Evolutionary conservation across 2,888 invertebrate species (phyloP).

Genomic region (Drosophila atroscutellata): DNA sequence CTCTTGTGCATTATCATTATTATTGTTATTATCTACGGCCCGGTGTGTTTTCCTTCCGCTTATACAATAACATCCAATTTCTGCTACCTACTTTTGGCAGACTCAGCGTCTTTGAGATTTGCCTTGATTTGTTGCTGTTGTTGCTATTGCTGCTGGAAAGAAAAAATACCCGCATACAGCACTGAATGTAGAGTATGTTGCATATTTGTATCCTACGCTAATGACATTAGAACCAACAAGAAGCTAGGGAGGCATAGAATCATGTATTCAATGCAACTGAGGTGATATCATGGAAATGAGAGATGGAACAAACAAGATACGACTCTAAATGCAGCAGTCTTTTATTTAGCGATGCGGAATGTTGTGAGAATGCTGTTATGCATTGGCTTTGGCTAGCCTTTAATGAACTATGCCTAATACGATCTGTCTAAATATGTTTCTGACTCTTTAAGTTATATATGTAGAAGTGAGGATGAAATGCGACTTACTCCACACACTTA

Average conservation of each 20-base stretch:
- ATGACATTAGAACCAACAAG: conserved; percentile 55
- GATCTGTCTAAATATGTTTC: neutral
- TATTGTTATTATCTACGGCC: conserved; percentile 81
- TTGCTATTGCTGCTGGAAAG: conserved; percentile 17
- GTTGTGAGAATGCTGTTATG: neutral
- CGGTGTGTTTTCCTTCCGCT: conserved; percentile 77
- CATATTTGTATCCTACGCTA: conserved; percentile 69
- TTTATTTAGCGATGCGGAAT: conserved; percentile 1
- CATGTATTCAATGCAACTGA: conserved; percentile 8
- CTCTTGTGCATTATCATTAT: conserved; percentile 59
- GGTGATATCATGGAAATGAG: conserved; percentile 6
- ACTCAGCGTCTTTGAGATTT: conserved; percentile 55
- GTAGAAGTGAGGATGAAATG: neutral
- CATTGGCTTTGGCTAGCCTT: neutral
- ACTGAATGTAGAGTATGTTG: conserved; percentile 49
- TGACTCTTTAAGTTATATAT: neutral
- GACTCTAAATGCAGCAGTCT: neutral
- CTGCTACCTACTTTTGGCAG: conserved; percentile 62
- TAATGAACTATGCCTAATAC: neutral
- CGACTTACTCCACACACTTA: neutral
- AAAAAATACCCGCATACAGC: conserved; percentile 69
- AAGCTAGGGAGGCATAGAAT: neutral
- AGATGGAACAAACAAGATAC: neutral
- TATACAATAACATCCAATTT: conserved; percentile 82
- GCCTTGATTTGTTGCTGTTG: conserved; percentile 57